These are phyloP conservation scores for Lasiurus cinereus DNA, from an alignment of 2,113 vertebrate genomes.

Conservation along the genomic window DNA sequence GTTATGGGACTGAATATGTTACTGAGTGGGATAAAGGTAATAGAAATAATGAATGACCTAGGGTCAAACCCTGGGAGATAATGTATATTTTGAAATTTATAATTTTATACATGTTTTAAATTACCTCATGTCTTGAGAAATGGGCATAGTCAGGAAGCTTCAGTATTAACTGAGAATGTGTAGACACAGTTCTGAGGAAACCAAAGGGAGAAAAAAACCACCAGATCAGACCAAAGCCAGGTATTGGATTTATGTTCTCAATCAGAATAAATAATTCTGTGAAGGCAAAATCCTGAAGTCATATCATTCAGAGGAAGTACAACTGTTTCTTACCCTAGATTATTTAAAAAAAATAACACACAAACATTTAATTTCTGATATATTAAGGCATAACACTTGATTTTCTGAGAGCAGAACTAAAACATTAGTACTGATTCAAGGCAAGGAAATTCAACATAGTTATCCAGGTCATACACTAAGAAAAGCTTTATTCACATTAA, in stretches of 20 bases:
- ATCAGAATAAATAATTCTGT: background rate
- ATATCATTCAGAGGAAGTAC: background rate
- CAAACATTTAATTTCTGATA: background rate
- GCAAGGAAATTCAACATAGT: background rate
- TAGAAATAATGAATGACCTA: background rate
- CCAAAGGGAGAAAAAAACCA: background rate
- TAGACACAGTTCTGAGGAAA: background rate
- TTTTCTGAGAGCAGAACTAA: constrained; percentile 24
- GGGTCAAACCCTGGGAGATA: background rate
- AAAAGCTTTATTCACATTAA: background rate
- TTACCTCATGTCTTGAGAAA: background rate
- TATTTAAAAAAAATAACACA: background rate
- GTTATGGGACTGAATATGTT: background rate
- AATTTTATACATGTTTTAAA: background rate
- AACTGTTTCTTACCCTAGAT: background rate
- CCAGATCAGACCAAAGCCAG: background rate
- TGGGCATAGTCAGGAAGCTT: background rate
- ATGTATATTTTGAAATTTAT: background rate
- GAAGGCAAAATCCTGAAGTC: background rate
- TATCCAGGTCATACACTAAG: background rate
- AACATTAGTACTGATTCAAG: background rate
- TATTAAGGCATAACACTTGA: background rate
- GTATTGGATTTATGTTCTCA: background rate
- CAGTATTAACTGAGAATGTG: background rate
- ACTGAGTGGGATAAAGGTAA: background rate